Base-by-base conservation (phyloP, 2,797 vertebrate genomes). In the Pseudopleuronectes americanus region DNA sequence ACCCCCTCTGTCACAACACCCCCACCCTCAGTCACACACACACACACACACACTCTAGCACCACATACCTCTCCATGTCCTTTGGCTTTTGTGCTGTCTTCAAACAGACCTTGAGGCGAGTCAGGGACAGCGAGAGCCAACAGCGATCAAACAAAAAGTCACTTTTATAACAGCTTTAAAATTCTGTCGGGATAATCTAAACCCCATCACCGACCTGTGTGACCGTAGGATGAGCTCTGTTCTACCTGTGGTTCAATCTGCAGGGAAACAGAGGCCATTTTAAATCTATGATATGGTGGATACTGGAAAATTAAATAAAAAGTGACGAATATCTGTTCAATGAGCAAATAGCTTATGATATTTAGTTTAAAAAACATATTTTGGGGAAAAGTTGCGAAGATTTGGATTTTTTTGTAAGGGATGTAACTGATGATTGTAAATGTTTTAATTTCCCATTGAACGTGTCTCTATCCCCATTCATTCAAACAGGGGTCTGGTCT, bases 121-220 rank as follows among this genome's bases (percentile, higher is more conserved):
- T 79, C 80, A 81, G 79, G 66, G 77, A 72, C 79, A 82, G 48
- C 12, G 48, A 64, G 36, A 60, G 52, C 54, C 51, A 71, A 62
- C 55, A 79, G 67, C 73, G 79, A 68, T 77, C 81, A 88, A 69
- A 86, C 89, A 83, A 87, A 77, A 86, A 70, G 57, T 61, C 58
- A 17, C 70, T 86, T 92, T 92, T 92, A 92, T 84, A 86, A 84
- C 87, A 73, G 70, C 80, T 73, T 89, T 86, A 85, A 86, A 81
- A 58, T 74, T 54, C 22, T 21, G 61, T 58, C 31, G 22, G 45
- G 59, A 26, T 52, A 84, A 85, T 83, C 58, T 73, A 54, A 48
- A 64, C 47, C 74, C 48, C 71, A 84, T 82, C 76, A 67, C 31
- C 80, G 74, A 83, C 74, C 69, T 69, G 47, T 55, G 48, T 68